Conservation (phyloP, 64 coral and sea anemone genomes). For the Montipora efflorescens region DNA sequence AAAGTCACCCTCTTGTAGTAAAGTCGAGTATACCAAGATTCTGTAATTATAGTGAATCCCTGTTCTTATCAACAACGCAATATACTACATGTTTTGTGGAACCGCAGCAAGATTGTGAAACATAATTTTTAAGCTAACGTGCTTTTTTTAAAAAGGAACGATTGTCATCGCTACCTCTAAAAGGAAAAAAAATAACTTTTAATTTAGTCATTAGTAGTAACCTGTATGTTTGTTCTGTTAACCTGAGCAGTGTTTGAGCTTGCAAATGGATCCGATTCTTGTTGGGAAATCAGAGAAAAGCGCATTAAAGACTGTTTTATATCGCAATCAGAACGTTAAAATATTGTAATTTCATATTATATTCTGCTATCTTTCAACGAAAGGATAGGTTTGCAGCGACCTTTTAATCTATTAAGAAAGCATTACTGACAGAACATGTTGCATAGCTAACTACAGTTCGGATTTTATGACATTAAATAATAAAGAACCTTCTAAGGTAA, state of each 20-base stretch:
- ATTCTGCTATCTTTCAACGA: not conserved
- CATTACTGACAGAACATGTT: not conserved
- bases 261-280: not conserved
- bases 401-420: not conserved
- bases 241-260: not conserved
- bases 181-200: not conserved
- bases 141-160: not conserved
- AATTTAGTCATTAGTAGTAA: not conserved
- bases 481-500: not conserved
- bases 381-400: not conserved
- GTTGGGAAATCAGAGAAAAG: not conserved
- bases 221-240: not conserved
- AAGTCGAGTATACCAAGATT: not conserved
- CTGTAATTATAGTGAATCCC: not conserved
- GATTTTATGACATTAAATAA: not conserved
- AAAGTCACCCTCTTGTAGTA: too few species aligned
- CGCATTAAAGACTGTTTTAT: not conserved
- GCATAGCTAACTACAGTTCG: not conserved
- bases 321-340: not conserved
- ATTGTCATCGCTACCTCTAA: not conserved
- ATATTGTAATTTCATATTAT: not conserved
- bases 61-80: not conserved
- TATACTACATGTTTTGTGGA: not conserved
- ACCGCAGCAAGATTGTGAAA: not conserved
- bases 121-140: not conserved